phyloP scores from a whole-genome alignment of 2,888 invertebrate genomes.

The Parapristionchus giblindavisi region DNA sequence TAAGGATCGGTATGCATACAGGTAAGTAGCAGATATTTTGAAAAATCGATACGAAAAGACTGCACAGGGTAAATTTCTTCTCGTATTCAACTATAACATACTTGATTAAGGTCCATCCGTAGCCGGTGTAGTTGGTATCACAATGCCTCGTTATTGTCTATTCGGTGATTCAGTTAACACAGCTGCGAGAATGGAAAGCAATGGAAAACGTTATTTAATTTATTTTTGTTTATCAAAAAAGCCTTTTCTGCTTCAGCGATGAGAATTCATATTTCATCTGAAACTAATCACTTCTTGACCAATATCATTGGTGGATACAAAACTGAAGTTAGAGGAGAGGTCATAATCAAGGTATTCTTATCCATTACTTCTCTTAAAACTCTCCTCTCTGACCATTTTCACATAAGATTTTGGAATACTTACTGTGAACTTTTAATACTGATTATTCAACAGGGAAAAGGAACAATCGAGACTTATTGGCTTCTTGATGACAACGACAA shows the following conservation, averaged over 20 bases:
- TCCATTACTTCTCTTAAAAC: too few relatives aligned
- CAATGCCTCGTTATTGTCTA: slow-evolving; percentile 60
- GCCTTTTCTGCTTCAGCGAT: slow-evolving; percentile 49
- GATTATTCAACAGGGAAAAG: slow-evolving; percentile 51
- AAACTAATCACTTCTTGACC: slow-evolving; percentile 56
- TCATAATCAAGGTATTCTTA: slow-evolving; percentile 60
- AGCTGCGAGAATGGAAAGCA: slow-evolving; percentile 63
- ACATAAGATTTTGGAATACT: neutral
- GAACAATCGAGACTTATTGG: slow-evolving; percentile 55
- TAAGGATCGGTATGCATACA: slow-evolving; percentile 57
- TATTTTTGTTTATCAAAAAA: neutral
- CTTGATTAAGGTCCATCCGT: slow-evolving; percentile 50
- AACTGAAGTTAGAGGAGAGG: slow-evolving; percentile 62
- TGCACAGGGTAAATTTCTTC: neutral
- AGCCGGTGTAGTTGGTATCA: slow-evolving; percentile 56
- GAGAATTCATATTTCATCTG: slow-evolving; percentile 58
- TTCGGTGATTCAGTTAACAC: slow-evolving; percentile 67
- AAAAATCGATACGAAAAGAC: too few relatives aligned
- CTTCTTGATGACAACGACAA: slow-evolving; percentile 43
- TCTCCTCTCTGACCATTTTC: neutral
- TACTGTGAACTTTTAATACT: neutral
- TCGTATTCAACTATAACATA: neutral
- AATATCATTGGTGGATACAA: slow-evolving; percentile 57
- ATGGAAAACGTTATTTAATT: slow-evolving; percentile 52
- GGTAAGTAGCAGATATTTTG: too few relatives aligned